Base-by-base conservation (phyloP, 2,797 vertebrate species). In the Mormyrops attenuatus region DNA sequence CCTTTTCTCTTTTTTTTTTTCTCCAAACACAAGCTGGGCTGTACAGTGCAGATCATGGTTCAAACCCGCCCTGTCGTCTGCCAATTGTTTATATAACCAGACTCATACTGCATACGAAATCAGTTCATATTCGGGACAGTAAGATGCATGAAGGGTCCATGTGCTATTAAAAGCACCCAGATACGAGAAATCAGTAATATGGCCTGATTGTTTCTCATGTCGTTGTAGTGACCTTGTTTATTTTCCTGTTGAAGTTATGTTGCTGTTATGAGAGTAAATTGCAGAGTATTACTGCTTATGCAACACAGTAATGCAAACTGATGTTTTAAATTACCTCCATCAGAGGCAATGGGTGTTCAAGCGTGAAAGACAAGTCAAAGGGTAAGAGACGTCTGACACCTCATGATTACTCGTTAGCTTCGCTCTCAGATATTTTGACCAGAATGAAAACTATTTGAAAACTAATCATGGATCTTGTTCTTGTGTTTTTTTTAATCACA, bases 31-130 rank as follows among this genome's bases (percentile, higher is more conserved):
- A 49, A 49, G 47, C 44, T 84, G 41, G 20, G 38, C n/a, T 84
- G 66, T 26, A 47, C 44, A 84, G 41, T n/a, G 44, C n/a, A 22
- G 44, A 49, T 84, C 80, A 49, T 84, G 80, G 80, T 38, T 73
- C 66, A 73, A 38, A 38, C 66, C 66, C 7, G n/a, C 47, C 30
- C 26, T 22, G 80, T 84, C 80, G 49, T 84, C 47, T 84, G 38
- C 38, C 80, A 84, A 49, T 84, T 84, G 80, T 49, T 84, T 84
- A 84, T 84, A 84, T 84, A 84, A 84, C 80, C 47, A 84, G 38
- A 84, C 47, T 8, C 77, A 50, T 52, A 86, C 49, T 52, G 85
- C 85, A 86, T 50, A n/a, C 9, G 0, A 86, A 86, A 86, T 84
- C 85, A 26, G 13, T 86, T 50, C 50, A 86, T 50, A 86, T 86